Evolutionary conservation across 1,140 invertebrate genomes (phyloP).

Genomic region (Harpegnathos saltator): DNA sequence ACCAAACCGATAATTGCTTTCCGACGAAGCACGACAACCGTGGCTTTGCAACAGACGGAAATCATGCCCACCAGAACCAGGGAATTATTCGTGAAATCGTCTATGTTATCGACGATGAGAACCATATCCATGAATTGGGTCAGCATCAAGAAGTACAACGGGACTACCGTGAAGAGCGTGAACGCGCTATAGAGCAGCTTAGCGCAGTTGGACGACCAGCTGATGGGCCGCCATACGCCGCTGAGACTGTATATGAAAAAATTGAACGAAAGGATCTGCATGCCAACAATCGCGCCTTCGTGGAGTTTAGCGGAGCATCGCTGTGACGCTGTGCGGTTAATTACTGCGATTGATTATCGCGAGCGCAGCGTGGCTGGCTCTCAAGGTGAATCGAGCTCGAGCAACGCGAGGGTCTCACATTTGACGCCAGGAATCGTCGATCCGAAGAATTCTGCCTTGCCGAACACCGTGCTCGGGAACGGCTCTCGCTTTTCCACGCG

Average conservation of each 20-base stretch:
- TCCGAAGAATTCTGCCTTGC: no score
- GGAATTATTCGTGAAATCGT: conserved; percentile 39
- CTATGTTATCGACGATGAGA: conserved; percentile 35
- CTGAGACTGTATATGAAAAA: conserved; percentile 31
- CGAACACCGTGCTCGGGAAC: no score
- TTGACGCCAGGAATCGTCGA: no score
- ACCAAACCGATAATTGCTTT: conserved; percentile 9
- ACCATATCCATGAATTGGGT: conserved; percentile 46
- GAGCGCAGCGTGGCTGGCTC: no score
- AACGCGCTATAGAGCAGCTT: conserved; percentile 19
- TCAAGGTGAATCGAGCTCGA: no score
- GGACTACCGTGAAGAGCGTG: background rate
- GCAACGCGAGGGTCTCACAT: no score
- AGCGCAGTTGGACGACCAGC: conserved; percentile 30
- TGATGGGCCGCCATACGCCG: conserved; percentile 51
- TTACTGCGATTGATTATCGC: background rate
- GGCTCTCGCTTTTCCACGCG: no score
- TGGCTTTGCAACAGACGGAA: conserved; percentile 41
- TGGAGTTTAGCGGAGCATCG: background rate
- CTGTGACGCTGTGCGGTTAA: no score
- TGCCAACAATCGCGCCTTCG: background rate
- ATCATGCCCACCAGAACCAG: conserved; percentile 14
- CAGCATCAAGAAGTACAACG: conserved; percentile 20
- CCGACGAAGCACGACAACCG: conserved; percentile 4
- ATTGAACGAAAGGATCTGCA: conserved; percentile 47